phyloP scores from a whole-genome alignment of 64 coral and sea anemone genomes.

The Montipora cactus region DNA sequence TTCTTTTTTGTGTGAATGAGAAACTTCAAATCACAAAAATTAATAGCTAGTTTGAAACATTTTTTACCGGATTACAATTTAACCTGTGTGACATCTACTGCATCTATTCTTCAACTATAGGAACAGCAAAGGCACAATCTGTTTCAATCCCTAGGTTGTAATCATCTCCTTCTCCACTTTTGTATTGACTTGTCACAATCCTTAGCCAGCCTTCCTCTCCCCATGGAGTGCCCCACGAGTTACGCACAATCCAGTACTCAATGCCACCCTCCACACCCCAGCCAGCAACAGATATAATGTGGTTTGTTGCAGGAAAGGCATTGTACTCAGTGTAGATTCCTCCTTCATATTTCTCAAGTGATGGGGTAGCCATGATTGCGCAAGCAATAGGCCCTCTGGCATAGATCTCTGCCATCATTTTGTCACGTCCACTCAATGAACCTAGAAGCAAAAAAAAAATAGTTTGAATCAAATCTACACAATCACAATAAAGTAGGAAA shows the following conservation, averaged over 20 bases:
- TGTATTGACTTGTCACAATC: constrained; percentile 89
- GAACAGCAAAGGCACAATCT: constrained; percentile 91
- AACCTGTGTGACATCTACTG: not conserved
- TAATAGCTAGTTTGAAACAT: too few species aligned
- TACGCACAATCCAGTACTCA: constrained; percentile 96
- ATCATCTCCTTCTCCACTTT: constrained; percentile 77
- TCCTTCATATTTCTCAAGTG: constrained; percentile 75
- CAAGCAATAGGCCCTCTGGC: constrained; percentile 96
- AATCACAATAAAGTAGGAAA: too few species aligned
- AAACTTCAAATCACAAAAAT: too few species aligned
- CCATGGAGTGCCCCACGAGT: constrained; percentile 95
- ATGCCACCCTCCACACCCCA: constrained; percentile 94
- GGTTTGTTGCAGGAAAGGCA: constrained; percentile 32
- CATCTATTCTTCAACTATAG: constrained; percentile 66
- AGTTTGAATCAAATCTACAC: too few species aligned
- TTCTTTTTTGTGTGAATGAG: too few species aligned
- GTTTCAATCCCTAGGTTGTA: constrained; percentile 90
- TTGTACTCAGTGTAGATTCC: constrained; percentile 88
- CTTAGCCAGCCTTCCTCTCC: constrained; percentile 89
- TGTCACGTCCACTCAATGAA: constrained; percentile 70
- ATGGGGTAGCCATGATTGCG: constrained; percentile 84
- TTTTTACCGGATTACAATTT: too few species aligned
- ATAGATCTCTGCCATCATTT: constrained; percentile 98
- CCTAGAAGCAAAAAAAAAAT: constrained; percentile 41
- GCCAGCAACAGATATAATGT: constrained; percentile 88